Evolutionary conservation across 2,797 vertebrate species (phyloP).

Genomic region (Cichlasoma orientale): DNA sequence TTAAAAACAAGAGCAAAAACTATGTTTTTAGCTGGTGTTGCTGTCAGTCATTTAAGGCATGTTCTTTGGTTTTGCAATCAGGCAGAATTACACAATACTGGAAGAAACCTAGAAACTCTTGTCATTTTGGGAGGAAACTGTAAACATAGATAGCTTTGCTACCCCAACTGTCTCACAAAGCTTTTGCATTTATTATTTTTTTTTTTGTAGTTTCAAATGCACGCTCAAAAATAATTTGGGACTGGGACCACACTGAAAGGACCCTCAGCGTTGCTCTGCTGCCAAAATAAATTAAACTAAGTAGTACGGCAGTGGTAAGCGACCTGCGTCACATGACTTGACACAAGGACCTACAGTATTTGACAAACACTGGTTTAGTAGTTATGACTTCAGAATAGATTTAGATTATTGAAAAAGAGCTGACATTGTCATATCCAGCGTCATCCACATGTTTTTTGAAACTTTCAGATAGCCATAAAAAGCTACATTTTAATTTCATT

Average conservation of each 20-base stretch:
- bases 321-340: not conserved
- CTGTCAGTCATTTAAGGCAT: not conserved
- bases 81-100: not conserved
- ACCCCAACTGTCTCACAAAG: too few species aligned
- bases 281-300: too few species aligned
- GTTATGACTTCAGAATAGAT: not conserved
- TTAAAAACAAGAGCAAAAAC: not conserved
- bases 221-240: not conserved
- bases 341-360: not conserved
- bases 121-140: too few species aligned
- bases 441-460: too few species aligned
- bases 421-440: not conserved
- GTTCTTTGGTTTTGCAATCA: not conserved
- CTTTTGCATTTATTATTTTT: not conserved
- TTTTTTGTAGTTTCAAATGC: not conserved
- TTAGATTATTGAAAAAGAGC: not conserved
- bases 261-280: not conserved
- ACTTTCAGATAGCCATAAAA: too few species aligned
- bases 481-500: too few species aligned
- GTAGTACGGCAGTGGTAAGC: too few species aligned
- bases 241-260: too few species aligned
- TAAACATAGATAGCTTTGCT: too few species aligned
- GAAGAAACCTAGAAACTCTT: not conserved
- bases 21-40: not conserved
- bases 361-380: not conserved